Conservation (phyloP, 2,888 invertebrate species). For the Aquatica leii region DNA sequence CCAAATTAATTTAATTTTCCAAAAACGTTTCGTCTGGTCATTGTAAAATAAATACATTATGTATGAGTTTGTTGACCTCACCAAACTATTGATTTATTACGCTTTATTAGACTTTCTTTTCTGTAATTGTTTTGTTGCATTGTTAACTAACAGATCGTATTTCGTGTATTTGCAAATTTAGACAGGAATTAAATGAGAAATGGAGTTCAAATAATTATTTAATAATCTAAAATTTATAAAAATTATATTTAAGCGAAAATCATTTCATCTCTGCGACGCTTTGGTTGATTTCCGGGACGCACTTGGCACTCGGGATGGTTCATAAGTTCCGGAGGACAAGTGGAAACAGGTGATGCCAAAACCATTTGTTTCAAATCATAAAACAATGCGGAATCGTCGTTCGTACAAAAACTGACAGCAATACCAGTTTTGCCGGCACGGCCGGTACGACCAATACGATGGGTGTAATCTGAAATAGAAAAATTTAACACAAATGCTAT, state of each 20-base stretch:
- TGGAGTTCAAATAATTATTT: no score
- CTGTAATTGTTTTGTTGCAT: no score
- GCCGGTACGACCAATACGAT: conserved; percentile 98
- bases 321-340: conserved; percentile 94
- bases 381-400: conserved; percentile 94
- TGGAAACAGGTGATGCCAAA: conserved; percentile 88
- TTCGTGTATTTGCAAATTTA: no score
- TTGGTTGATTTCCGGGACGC: conserved; percentile 95
- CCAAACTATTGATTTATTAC: no score
- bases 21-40: no score
- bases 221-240: no score
- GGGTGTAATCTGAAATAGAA: conserved; percentile 79
- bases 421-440: conserved; percentile 98
- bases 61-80: no score
- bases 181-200: no score
- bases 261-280: conserved; percentile 92
- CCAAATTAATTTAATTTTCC: no score
- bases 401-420: conserved; percentile 96
- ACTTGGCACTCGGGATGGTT: conserved; percentile 99
- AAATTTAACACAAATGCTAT: background rate
- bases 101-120: no score
- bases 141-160: no score
- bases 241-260: conserved; percentile 80
- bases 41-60: no score
- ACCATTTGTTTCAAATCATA: conserved; percentile 96